Conservation (phyloP, 2,888 invertebrate genomes). For the Tanypteryx hageni region DNA sequence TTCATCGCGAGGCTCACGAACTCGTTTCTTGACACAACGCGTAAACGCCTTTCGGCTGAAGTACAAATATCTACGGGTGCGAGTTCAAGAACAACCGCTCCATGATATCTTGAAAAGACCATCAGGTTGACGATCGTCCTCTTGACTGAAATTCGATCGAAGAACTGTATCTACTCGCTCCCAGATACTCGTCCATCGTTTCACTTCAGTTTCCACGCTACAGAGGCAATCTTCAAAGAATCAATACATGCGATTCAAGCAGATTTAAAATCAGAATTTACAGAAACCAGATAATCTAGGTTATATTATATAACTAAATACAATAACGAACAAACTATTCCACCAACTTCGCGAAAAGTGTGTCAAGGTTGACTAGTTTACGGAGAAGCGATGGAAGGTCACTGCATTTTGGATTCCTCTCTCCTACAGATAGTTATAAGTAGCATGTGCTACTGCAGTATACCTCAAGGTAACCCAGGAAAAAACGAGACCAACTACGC, state of each 20-base stretch:
- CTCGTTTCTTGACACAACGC: neutral
- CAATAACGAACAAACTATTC: too few relatives aligned
- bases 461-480: slow-evolving; percentile 13
- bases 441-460: neutral
- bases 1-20: neutral
- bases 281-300: too few relatives aligned
- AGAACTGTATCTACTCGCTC: too few relatives aligned
- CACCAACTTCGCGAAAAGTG: neutral
- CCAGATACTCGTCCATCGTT: too few relatives aligned
- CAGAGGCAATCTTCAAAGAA: too few relatives aligned
- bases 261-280: too few relatives aligned
- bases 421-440: neutral
- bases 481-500: neutral
- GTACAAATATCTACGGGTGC: neutral
- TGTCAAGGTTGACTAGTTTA: neutral
- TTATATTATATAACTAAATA: too few relatives aligned
- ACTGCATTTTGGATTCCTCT: neutral
- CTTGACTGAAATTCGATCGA: too few relatives aligned
- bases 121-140: neutral
- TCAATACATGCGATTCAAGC: too few relatives aligned
- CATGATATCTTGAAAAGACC: neutral
- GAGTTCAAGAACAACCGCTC: slow-evolving; percentile 23
- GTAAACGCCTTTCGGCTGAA: neutral
- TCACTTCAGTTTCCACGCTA: too few relatives aligned
- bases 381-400: neutral